These are phyloP conservation scores for Poeciliopsis turrubarensis DNA, from an alignment of 2,113 vertebrate genomes.

Conservation along the genomic window DNA sequence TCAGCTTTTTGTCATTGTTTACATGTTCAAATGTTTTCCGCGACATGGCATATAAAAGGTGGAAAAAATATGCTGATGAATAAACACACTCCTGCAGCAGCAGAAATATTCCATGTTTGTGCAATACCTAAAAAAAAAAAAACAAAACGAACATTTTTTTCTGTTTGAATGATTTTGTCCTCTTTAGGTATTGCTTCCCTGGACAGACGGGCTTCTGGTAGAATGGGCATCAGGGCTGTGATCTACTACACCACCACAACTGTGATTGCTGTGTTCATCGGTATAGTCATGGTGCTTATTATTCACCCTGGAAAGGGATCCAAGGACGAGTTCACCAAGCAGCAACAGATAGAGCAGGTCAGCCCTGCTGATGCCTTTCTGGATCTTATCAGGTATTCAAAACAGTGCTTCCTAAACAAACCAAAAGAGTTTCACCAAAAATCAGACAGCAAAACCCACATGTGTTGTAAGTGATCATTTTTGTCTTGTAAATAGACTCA, in stretches of 20 bases:
- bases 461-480: neutral
- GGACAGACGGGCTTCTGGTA: constrained; percentile 94
- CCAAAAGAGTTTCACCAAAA: neutral
- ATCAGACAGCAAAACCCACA: neutral
- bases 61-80: no score
- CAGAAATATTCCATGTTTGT: no score
- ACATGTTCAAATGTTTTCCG: no score
- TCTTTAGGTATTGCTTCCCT: constrained; percentile 91
- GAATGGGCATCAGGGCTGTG: constrained; percentile 94
- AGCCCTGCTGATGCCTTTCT: constrained; percentile 94
- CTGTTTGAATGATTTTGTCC: neutral
- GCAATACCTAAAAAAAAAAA: no score
- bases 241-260: constrained; percentile 97
- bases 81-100: no score
- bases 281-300: constrained; percentile 94
- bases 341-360: constrained; percentile 88
- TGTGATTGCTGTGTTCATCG: constrained; percentile 93
- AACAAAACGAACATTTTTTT: neutral
- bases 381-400: constrained; percentile 91
- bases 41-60: no score
- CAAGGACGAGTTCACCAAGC: constrained; percentile 89
- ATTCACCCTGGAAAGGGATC: constrained; percentile 95
- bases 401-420: neutral
- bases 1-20: no score
- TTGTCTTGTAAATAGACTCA: no score